These are phyloP conservation scores for Synanthedon formicaeformis DNA, from an alignment of 2,888 invertebrate genomes.

Conservation along the genomic window DNA sequence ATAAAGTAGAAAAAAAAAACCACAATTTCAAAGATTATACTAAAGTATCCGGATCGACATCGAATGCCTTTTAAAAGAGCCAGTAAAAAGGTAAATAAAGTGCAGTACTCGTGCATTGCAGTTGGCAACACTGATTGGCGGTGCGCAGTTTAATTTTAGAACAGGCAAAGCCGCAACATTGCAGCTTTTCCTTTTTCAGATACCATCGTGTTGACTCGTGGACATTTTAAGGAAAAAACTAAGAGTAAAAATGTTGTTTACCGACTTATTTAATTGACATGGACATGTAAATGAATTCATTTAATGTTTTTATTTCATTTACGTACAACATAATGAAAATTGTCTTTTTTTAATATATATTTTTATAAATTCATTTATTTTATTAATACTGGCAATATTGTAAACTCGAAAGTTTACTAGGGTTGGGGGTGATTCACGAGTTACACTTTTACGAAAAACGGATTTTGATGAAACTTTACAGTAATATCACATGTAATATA, in stretches of 20 bases:
- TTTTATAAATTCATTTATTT: too few species aligned
- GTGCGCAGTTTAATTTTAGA: conserved; percentile 33
- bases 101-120: conserved; percentile 7
- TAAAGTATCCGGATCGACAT: conserved; percentile 4
- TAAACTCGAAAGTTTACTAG: too few species aligned
- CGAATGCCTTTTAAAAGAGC: conserved; percentile 13
- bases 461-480: too few species aligned
- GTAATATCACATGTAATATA: too few species aligned
- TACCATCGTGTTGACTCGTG: conserved; percentile 6
- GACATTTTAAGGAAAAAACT: background rate
- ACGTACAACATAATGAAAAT: background rate
- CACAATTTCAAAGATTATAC: background rate
- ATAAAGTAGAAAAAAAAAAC: too few species aligned
- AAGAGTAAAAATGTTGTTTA: background rate
- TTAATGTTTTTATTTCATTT: background rate
- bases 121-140: conserved; percentile 28
- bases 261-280: background rate
- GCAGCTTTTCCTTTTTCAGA: conserved; percentile 26
- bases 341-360: too few species aligned
- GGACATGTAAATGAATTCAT: background rate
- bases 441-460: too few species aligned
- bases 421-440: too few species aligned
- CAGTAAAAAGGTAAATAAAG: conserved; percentile 13
- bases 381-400: too few species aligned
- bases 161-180: conserved; percentile 18